A percentile compares a stretch with the other conserved stretches of the same genome.
phyloP scores from a whole-genome alignment of 2,113 vertebrate species.

The Thunnus maccoyii region DNA sequence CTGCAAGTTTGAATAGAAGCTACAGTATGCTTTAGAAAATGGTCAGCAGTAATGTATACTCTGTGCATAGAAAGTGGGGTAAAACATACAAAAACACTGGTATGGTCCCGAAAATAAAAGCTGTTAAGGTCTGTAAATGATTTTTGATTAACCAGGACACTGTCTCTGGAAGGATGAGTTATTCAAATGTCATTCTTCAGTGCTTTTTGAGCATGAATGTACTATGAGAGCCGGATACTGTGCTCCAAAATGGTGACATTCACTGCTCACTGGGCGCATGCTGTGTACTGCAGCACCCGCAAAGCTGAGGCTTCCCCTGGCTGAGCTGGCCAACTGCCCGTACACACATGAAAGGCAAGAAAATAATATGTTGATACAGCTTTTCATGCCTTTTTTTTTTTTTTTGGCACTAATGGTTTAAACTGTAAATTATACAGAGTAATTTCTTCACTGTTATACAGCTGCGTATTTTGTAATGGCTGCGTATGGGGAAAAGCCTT shows the following conservation, averaged over 20 bases:
- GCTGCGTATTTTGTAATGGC: background rate
- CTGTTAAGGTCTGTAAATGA: background rate
- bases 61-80: conserved; percentile 68
- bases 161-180: background rate
- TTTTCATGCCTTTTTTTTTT: background rate
- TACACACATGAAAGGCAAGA: background rate
- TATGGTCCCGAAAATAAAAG: background rate
- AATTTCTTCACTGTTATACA: background rate
- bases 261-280: conserved; percentile 1
- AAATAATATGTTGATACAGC: background rate
- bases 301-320: background rate
- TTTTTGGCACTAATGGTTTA: background rate
- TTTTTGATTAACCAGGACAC: background rate
- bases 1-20: background rate
- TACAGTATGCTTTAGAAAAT: conserved; percentile 53
- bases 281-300: no score
- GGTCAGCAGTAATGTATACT: conserved; percentile 77
- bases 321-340: background rate
- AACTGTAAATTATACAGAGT: background rate
- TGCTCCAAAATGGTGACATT: background rate
- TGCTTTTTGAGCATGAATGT: background rate
- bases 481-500: background rate
- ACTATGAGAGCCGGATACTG: background rate
- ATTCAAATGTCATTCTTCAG: background rate
- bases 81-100: conserved; percentile 52